Conservation (phyloP, 2,888 invertebrate genomes). For the Ichneumoninae sp. region DNA sequence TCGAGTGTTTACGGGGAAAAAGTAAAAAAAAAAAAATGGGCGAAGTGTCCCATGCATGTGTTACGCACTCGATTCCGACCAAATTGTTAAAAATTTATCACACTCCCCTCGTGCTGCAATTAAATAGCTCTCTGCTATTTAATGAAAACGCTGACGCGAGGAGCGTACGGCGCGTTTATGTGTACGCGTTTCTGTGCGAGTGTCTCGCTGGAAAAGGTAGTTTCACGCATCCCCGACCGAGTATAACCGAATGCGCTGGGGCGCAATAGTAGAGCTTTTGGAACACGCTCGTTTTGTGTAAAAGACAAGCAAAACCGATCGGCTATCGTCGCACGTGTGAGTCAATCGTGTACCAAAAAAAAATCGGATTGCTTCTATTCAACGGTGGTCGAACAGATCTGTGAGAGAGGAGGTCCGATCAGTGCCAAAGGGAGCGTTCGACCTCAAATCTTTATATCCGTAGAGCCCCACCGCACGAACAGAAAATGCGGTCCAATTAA, state of each 20-base stretch:
- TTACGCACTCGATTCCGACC: slow-evolving; percentile 16
- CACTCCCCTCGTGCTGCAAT: slow-evolving; percentile 44
- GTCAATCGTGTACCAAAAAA: not conserved
- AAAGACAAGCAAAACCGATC: not conserved
- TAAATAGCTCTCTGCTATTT: slow-evolving; percentile 35
- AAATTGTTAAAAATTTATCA: slow-evolving; percentile 43
- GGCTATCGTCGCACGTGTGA: not conserved
- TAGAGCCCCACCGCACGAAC: not conserved
- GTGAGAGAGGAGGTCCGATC: not conserved
- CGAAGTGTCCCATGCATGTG: slow-evolving; percentile 15
- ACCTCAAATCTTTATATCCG: slow-evolving; percentile 9
- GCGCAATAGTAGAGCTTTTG: not conserved
- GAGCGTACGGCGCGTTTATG: not conserved
- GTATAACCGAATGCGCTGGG: slow-evolving; percentile 5
- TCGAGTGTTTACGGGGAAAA: not conserved
- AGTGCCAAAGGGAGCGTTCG: not conserved
- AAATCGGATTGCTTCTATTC: not conserved
- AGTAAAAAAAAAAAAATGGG: not conserved
- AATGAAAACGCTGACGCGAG: slow-evolving; percentile 29
- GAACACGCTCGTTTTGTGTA: not conserved
- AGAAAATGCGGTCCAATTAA: not conserved
- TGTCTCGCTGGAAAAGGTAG: slow-evolving; percentile 30
- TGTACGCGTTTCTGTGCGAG: not conserved
- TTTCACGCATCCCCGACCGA: slow-evolving; percentile 49
- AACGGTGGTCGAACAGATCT: not conserved